These are phyloP conservation scores for Philhelius pedissequus DNA, from an alignment of 2,888 invertebrate species.

Conservation along the genomic window DNA sequence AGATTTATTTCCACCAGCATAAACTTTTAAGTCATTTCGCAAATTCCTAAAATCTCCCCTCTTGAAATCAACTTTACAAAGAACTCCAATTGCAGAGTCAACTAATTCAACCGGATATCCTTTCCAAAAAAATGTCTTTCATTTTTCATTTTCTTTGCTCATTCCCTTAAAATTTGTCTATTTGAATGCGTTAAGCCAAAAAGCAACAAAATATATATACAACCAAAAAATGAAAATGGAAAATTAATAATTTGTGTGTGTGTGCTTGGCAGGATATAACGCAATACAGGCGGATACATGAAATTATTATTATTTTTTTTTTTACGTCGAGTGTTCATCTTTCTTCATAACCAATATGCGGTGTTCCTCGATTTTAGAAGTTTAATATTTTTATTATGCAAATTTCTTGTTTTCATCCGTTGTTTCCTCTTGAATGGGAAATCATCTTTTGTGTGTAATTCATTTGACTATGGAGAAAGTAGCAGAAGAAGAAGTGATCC, in stretches of 20 bases:
- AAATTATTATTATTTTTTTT: background rate
- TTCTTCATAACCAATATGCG: background rate
- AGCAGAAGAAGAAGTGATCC: background rate
- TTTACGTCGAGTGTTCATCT: background rate
- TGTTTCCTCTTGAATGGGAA: constrained; percentile 49
- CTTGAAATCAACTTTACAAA: background rate
- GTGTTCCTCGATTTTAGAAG: constrained; percentile 47
- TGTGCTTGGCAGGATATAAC: constrained; percentile 53
- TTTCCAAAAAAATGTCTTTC: constrained; percentile 1
- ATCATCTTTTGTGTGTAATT: constrained; percentile 60
- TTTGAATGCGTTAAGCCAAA: constrained; percentile 51
- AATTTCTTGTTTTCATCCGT: constrained; percentile 33
- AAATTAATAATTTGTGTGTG: constrained; percentile 67
- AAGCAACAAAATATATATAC: constrained; percentile 36
- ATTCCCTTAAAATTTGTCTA: background rate
- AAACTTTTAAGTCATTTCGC: constrained; percentile 15
- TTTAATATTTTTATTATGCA: constrained; percentile 69
- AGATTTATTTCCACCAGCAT: constrained; percentile 53
- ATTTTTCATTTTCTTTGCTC: background rate
- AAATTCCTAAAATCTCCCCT: constrained; percentile 5
- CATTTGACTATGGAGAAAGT: constrained; percentile 45
- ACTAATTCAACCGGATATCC: constrained; percentile 66
- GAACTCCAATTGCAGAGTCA: constrained; percentile 4
- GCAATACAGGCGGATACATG: constrained; percentile 14
- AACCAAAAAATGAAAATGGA: constrained; percentile 58